phyloP scores from a whole-genome alignment of 1,140 invertebrate genomes.

The Bombus confusus region DNA sequence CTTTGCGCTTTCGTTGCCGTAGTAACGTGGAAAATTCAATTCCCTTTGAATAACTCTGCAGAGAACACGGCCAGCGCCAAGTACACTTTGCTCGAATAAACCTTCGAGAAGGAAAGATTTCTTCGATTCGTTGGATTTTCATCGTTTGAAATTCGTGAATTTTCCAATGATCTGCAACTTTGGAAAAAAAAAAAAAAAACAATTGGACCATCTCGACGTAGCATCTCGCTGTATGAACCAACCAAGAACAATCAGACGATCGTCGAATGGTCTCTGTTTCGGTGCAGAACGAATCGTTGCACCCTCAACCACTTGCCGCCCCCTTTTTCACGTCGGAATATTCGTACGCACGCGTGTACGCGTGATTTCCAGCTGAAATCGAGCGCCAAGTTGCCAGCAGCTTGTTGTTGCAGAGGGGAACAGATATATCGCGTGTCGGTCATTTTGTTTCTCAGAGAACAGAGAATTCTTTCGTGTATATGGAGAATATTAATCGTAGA shows the following conservation, averaged over 20 bases:
- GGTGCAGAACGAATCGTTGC: neutral
- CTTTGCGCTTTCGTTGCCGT: neutral
- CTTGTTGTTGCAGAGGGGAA: neutral
- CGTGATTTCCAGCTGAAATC: conserved; percentile 24
- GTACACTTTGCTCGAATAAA: too few relatives aligned
- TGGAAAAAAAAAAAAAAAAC: too few relatives aligned
- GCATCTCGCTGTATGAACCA: neutral
- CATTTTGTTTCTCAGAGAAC: neutral
- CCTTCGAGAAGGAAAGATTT: too few relatives aligned
- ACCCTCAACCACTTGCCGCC: neutral
- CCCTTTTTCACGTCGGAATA: conserved; percentile 20
- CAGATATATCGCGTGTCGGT: neutral
- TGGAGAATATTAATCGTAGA: neutral
- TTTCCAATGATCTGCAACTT: too few relatives aligned
- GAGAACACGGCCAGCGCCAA: too few relatives aligned
- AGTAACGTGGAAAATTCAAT: too few relatives aligned
- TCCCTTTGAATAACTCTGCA: neutral
- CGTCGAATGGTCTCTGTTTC: conserved; percentile 13
- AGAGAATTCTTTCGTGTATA: neutral
- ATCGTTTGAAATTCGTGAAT: too few relatives aligned
- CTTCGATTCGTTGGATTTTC: too few relatives aligned
- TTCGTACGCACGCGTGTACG: neutral
- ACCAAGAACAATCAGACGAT: conserved; percentile 9
- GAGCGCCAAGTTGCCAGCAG: conserved; percentile 5
- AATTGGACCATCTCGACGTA: conserved; percentile 11